phyloP scores from a whole-genome alignment of 2,113 vertebrate species.

The Dicentrarchus labrax region DNA sequence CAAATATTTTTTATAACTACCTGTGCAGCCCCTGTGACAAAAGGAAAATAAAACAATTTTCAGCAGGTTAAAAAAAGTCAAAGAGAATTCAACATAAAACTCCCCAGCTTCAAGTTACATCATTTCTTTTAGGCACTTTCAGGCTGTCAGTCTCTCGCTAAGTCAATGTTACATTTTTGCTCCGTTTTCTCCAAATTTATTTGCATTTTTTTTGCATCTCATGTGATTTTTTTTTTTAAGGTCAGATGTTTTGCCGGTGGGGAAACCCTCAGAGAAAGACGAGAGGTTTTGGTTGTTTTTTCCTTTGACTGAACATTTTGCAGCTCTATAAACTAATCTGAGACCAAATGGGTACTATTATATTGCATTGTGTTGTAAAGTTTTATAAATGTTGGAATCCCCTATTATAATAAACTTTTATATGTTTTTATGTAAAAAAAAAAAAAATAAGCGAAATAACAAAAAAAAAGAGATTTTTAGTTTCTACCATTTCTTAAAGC shows the following conservation, averaged over 20 bases:
- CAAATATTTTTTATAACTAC: constrained; percentile 10
- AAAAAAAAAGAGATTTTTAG: constrained; percentile 53
- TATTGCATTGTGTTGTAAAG: constrained; percentile 83
- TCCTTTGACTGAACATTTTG: constrained; percentile 64
- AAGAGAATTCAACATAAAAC: neutral
- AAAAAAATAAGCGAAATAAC: constrained; percentile 39
- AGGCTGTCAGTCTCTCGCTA: constrained; percentile 41
- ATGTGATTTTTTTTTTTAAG: constrained; percentile 40
- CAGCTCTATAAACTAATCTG: constrained; percentile 70
- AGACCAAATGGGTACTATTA: constrained; percentile 84
- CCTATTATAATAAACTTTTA: constrained; percentile 80
- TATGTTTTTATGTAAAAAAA: constrained; percentile 83
- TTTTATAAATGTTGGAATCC: constrained; percentile 82
- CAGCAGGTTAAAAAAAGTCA: constrained; percentile 11
- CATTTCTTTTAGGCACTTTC: constrained; percentile 70
- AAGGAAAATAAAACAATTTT: neutral
- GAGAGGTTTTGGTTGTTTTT: constrained; percentile 18
- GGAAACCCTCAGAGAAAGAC: constrained; percentile 19
- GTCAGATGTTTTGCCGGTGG: constrained; percentile 51
- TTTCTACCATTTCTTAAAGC: constrained; percentile 72
- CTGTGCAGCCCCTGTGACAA: constrained; percentile 19
- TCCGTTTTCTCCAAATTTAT: neutral
- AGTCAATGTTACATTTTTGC: constrained; percentile 36
- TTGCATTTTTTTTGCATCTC: constrained; percentile 29
- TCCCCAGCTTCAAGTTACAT: constrained; percentile 7